Evolutionary conservation across 2,113 vertebrate genomes (phyloP).

Genomic region (Ciconia maguari): DNA sequence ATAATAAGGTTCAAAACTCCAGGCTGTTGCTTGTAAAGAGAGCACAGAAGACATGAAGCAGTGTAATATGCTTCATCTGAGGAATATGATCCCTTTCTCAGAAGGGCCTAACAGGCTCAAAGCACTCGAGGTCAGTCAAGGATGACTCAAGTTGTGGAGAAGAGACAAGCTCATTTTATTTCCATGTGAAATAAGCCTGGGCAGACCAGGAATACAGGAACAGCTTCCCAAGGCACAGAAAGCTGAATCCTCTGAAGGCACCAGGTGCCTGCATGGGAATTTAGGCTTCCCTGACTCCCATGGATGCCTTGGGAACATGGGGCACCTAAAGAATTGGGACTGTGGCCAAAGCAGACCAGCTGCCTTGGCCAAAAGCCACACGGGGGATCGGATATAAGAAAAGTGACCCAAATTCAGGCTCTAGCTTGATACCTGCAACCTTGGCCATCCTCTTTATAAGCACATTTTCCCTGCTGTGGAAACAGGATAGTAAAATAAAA

Average conservation of each 20-base stretch:
- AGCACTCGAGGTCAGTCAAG: not conserved
- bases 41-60: not conserved
- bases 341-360: not conserved
- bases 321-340: rapidly evolving
- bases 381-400: no score
- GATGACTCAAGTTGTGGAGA: not conserved
- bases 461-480: not conserved
- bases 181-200: not conserved
- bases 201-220: not conserved
- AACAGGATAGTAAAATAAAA: not conserved
- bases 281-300: not conserved
- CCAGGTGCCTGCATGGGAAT: not conserved
- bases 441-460: not conserved
- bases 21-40: not conserved
- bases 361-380: not conserved
- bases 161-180: not conserved
- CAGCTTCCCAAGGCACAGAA: not conserved
- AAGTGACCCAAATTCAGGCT: not conserved
- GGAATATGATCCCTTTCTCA: not conserved
- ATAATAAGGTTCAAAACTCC: not conserved
- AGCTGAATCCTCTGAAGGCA: not conserved
- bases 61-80: not conserved
- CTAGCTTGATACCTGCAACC: not conserved
- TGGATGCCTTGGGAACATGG: rapidly evolving
- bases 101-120: not conserved